Evolutionary conservation across 2,113 vertebrate genomes (phyloP).

Genomic region (Ptychochromis oligacanthus): DNA sequence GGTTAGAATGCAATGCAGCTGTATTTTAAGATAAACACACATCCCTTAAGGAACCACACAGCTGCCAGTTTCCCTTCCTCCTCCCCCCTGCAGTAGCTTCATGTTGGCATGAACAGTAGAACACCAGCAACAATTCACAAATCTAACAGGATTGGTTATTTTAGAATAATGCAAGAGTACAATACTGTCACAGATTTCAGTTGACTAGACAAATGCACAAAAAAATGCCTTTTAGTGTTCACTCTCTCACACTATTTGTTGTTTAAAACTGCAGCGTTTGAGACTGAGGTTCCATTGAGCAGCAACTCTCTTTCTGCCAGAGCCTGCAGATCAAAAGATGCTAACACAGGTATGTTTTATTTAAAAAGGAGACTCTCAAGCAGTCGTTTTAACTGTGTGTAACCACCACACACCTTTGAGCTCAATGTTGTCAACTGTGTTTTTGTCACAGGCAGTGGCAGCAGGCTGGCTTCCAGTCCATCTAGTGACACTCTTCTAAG

Average conservation of each 20-base stretch:
- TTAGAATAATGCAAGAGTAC: neutral
- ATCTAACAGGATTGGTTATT: neutral
- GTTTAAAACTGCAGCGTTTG: slow-evolving; percentile 39
- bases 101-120: neutral
- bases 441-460: slow-evolving; percentile 70
- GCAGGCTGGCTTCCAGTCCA: slow-evolving; percentile 78
- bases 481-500: slow-evolving; percentile 60
- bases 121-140: neutral
- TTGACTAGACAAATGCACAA: neutral
- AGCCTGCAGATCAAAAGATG: slow-evolving; percentile 25
- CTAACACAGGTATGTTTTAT: slow-evolving; percentile 10
- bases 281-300: slow-evolving; percentile 19
- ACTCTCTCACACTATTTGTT: neutral
- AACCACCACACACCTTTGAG: neutral
- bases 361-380: neutral
- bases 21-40: slow-evolving; percentile 3
- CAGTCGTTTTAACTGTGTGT: neutral
- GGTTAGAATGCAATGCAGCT: neutral
- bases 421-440: slow-evolving; percentile 15
- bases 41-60: neutral
- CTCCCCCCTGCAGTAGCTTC: neutral
- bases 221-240: neutral
- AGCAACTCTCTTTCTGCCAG: slow-evolving; percentile 3
- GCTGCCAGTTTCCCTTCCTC: neutral
- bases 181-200: neutral